Evolutionary conservation across 2,888 invertebrate species (phyloP).

Genomic region (Oscheius onirici): DNA sequence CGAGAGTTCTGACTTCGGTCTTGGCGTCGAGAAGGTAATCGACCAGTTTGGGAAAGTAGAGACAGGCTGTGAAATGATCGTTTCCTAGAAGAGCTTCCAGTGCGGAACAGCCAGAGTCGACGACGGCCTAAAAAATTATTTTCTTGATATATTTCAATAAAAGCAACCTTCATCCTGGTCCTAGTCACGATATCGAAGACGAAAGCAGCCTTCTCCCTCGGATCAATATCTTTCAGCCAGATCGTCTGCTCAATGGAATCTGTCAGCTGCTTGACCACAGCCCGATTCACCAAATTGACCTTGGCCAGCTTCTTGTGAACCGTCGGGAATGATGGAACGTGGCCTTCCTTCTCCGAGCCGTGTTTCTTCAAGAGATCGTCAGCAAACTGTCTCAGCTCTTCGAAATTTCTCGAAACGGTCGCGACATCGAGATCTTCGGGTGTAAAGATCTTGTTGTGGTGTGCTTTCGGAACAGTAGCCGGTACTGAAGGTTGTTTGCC

Average conservation of each 20-base stretch:
- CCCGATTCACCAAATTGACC: not conserved
- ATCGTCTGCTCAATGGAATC: not conserved
- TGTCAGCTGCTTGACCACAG: constrained; percentile 13
- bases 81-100: constrained; percentile 10
- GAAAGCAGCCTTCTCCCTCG: not conserved
- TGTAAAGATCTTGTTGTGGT: not conserved
- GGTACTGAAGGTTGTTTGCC: not conserved
- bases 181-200: constrained; percentile 20
- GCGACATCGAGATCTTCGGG: not conserved
- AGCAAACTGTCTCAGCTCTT: not conserved
- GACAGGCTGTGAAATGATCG: not conserved
- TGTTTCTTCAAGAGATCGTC: constrained; percentile 2
- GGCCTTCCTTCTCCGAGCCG: not conserved
- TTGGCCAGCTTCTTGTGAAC: not conserved
- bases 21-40: constrained; percentile 5
- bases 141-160: not conserved
- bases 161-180: constrained; percentile 23
- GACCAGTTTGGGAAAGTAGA: not conserved
- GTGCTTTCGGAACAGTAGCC: too few relatives aligned
- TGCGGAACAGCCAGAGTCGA: constrained; percentile 29
- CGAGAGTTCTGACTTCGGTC: constrained; percentile 16
- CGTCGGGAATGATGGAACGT: constrained; percentile 13
- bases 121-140: constrained; percentile 16
- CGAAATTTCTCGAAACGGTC: not conserved
- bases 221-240: not conserved